Evolutionary conservation across 2,113 vertebrate species (phyloP).

Genomic region (Macrotus californicus): DNA sequence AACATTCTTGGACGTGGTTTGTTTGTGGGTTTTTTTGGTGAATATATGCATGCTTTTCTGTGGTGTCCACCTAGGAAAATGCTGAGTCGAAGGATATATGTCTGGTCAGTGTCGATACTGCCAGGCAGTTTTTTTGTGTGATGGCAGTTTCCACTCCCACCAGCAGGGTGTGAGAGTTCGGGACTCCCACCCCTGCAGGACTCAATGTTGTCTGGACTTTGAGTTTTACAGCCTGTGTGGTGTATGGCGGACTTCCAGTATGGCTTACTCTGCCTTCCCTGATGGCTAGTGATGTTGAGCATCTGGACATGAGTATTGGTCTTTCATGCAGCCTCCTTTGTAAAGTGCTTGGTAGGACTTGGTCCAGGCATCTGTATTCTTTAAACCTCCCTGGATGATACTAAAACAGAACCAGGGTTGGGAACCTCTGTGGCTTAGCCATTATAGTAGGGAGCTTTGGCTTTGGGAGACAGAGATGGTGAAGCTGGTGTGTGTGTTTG

Average conservation of each 20-base stretch:
- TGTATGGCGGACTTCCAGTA: accelerated
- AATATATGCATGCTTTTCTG: not conserved
- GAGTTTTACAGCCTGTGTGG: not conserved
- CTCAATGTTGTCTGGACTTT: not conserved
- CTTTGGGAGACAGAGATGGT: not conserved
- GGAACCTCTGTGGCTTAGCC: not conserved
- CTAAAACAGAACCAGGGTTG: not conserved
- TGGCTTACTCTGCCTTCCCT: not conserved
- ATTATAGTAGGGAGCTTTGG: not conserved
- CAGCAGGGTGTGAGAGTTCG: not conserved
- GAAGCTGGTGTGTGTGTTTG: not conserved
- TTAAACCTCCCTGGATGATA: not conserved
- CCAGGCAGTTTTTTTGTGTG: not conserved
- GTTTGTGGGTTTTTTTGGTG: not conserved
- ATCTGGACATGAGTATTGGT: not conserved
- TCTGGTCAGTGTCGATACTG: not conserved
- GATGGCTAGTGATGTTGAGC: not conserved
- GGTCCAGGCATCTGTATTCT: not conserved
- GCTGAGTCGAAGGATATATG: accelerated
- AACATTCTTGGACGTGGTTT: not conserved
- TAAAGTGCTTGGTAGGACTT: not conserved
- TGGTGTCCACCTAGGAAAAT: not conserved
- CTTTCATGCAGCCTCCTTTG: not conserved
- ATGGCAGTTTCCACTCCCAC: not conserved
- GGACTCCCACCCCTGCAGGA: not conserved